phyloP scores from a whole-genome alignment of 2,113 vertebrate genomes.

The Xiphophorus couchianus region DNA sequence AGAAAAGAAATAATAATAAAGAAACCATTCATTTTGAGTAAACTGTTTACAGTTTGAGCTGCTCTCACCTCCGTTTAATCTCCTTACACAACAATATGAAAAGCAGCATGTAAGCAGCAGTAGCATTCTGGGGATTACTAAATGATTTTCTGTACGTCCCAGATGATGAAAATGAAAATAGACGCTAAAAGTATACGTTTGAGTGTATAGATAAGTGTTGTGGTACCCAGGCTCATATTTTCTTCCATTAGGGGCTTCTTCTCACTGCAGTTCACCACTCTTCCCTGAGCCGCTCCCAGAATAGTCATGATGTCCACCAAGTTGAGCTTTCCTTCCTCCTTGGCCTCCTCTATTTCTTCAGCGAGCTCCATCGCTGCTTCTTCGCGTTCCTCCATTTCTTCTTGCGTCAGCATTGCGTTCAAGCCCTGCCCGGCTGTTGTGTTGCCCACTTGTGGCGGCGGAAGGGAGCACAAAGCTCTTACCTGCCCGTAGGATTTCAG shows the following conservation, averaged over 20 bases:
- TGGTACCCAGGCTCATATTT: conserved; percentile 83
- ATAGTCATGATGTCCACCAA: conserved; percentile 96
- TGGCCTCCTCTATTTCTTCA: conserved; percentile 77
- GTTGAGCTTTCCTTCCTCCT: conserved; percentile 83
- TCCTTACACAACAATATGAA: conserved; percentile 12
- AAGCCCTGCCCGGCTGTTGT: conserved; percentile 43
- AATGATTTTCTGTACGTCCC: conserved; percentile 82
- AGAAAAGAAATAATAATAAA: not conserved
- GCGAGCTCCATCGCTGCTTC: conserved; percentile 78
- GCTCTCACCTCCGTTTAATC: not conserved
- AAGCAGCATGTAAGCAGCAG: conserved; percentile 1
- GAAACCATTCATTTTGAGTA: conserved; percentile 5
- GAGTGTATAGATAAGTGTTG: conserved; percentile 79
- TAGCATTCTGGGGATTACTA: conserved; percentile 51
- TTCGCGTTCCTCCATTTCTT: conserved; percentile 75
- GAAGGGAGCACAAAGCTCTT: conserved; percentile 85
- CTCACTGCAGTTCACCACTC: conserved; percentile 77
- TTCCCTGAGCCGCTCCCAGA: conserved; percentile 84
- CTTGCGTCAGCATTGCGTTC: conserved; percentile 67
- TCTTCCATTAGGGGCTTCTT: conserved; percentile 80
- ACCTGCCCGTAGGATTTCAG: conserved; percentile 91
- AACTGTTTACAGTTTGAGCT: not conserved
- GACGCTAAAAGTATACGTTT: conserved; percentile 77
- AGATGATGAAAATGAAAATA: conserved; percentile 79
- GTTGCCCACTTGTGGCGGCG: conserved; percentile 84